Conservation (phyloP, 2,113 vertebrate genomes). For the Sus scrofa region T2T-Sscrofa CM000818.6:111042001-111042500, state of each 20-base stretch:
- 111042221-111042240: not conserved
- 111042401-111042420: not conserved
- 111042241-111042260: not conserved
- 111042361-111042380: not conserved
- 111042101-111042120: not conserved
- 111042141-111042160: not conserved
- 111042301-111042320: not conserved
- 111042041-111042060: not conserved
- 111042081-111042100: not conserved
- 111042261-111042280: not conserved
- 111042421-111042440: not conserved
- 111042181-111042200: not conserved
- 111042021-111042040: not conserved
- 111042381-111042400: not conserved
- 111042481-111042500: constrained; percentile 50
- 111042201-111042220: not conserved
- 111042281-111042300: not conserved
- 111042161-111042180: not conserved
- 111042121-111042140: not conserved
- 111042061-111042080: not conserved
- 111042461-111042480: not conserved
- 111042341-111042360: not conserved
- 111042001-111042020: not conserved
- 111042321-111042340: not conserved
- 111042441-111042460: not conserved